phyloP scores from a whole-genome alignment of 2,797 vertebrate species.

The Epinephelus malabaricus region DNA sequence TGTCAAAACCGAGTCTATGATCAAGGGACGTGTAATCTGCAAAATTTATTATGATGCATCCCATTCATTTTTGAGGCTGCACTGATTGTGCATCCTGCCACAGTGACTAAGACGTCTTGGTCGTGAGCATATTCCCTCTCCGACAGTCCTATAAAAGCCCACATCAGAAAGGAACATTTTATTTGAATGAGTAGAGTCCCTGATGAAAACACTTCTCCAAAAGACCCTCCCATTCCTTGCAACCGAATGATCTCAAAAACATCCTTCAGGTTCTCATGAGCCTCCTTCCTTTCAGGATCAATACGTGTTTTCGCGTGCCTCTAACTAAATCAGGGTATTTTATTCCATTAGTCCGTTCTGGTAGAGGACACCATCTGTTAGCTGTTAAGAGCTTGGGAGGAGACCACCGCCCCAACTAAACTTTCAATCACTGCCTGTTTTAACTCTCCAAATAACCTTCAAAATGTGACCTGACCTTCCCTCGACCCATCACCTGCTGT shows the following conservation, averaged over 20 bases:
- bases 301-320: slow-evolving; percentile 57
- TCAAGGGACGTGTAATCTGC: slow-evolving; percentile 36
- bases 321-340: slow-evolving; percentile 63
- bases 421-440: slow-evolving; percentile 62
- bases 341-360: slow-evolving; percentile 63
- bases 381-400: slow-evolving; percentile 66
- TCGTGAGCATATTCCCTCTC: slow-evolving; percentile 13
- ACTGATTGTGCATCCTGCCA: slow-evolving; percentile 14
- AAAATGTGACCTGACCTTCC: slow-evolving; percentile 67
- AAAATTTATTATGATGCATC: slow-evolving; percentile 29
- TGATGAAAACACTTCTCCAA: slow-evolving; percentile 42
- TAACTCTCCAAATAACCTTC: slow-evolving; percentile 69
- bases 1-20: slow-evolving; percentile 37
- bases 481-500: slow-evolving; percentile 63
- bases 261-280: slow-evolving; percentile 58
- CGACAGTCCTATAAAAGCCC: slow-evolving; percentile 43
- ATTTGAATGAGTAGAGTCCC: slow-evolving; percentile 59
- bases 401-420: slow-evolving; percentile 64
- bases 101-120: slow-evolving; percentile 29
- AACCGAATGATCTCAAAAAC: slow-evolving; percentile 55
- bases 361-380: slow-evolving; percentile 80
- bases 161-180: slow-evolving; percentile 63
- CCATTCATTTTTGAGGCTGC: slow-evolving; percentile 37
- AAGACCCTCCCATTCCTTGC: slow-evolving; percentile 44
- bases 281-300: slow-evolving; percentile 54